Evolutionary conservation across 2,888 invertebrate species (phyloP), one percentile per base, ranked within the genome.

Genomic region (Tineola bisselliella): DNA sequence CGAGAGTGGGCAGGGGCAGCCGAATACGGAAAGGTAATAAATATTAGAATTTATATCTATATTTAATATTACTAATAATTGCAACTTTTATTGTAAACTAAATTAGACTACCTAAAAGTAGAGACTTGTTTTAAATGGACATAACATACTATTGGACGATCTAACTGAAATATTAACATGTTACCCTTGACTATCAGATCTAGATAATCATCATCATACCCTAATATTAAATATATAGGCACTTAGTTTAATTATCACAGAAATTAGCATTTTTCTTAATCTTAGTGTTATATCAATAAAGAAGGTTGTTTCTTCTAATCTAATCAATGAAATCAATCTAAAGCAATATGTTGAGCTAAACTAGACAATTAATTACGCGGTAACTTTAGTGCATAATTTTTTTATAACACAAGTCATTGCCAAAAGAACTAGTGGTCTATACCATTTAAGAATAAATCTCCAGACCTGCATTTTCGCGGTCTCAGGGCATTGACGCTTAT

Each of bases 1-100:
- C 75, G 82, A 71, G 77, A 86, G 77, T 87, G 87, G 87, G 79
- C 87, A 65, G 87, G 87, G 65, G 77, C 82, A 59, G 87, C 87
- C 68, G 87, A 87, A 75, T 87, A 81, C 74, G 87, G 87, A 68
- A 84, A 87, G 77, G 87, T 87, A 68, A 79, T n/a, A 38, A 38
- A 38, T 10, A 38, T 38, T 10, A 25, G 2, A 25, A 25, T 2
- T 2, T 12, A 6, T 38, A n/a, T n/a, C n/a, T n/a, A n/a, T n/a
- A n/a, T 38, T 3, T 10, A 38, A 38, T 38, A 38, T 38, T 38
- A 38, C n/a, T 38, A 3, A 38, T 25, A 25, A 25, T 4, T 25
- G 38, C 3, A 10, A 38, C 38, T 6, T 38, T n/a, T 38, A 12
- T 38, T 31, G 31, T 44, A 13, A 11, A 10, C n/a, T 44, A 44